These are phyloP conservation scores for Helarctos malayanus DNA, from an alignment of 2,797 vertebrate genomes.

Conservation along the genomic window DNA sequence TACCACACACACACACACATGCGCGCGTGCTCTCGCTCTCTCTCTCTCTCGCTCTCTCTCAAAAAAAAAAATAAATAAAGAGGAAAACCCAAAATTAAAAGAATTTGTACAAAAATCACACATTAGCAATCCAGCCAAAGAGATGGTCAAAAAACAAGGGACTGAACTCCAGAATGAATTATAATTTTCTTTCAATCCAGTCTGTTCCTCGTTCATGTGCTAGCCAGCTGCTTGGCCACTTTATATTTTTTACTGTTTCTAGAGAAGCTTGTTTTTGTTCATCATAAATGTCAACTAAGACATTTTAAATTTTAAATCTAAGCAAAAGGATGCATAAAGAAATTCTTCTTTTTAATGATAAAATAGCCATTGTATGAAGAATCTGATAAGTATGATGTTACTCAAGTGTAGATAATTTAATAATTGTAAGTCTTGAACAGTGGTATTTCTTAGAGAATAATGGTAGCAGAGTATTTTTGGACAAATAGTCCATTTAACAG, in stretches of 20 bases:
- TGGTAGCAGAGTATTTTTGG: conserved; percentile 13
- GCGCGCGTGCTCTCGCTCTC: too few species aligned
- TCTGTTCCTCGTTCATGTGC: conserved; percentile 1
- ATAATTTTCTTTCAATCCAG: neutral
- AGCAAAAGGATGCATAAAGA: neutral
- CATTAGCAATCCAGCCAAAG: neutral
- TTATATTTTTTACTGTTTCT: conserved; percentile 11
- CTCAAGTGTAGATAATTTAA: conserved; percentile 18
- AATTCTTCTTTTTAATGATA: neutral
- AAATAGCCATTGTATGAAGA: neutral
- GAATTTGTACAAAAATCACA: neutral
- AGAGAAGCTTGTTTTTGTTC: conserved; percentile 43
- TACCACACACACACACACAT: neutral
- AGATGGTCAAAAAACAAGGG: neutral
- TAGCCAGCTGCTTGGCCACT: neutral
- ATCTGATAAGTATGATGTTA: neutral
- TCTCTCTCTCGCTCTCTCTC: neutral
- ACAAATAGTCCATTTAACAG: neutral
- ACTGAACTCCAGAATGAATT: conserved; percentile 7
- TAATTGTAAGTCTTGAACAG: neutral
- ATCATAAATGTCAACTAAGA: conserved; percentile 8
- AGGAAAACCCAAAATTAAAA: neutral
- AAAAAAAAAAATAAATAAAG: neutral
- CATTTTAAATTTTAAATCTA: neutral
- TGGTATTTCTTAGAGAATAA: conserved; percentile 48